Conservation (phyloP, 1,140 invertebrate species). For the Hesperophylax magnus region DNA sequence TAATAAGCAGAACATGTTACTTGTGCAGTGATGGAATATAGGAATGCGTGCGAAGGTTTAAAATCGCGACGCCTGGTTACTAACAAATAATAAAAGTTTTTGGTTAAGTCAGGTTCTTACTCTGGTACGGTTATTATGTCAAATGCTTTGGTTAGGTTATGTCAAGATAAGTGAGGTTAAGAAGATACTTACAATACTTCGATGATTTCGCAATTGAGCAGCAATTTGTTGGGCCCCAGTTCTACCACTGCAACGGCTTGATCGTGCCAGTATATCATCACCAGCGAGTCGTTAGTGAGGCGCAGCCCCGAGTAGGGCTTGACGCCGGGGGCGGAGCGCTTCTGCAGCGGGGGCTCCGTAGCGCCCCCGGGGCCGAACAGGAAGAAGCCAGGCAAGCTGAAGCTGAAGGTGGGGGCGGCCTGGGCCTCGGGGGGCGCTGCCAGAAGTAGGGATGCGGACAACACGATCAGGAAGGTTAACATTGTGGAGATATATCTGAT, state of each 20-base stretch:
- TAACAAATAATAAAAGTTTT: too few species aligned
- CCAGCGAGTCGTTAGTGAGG: slow-evolving; percentile 73
- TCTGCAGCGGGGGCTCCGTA: slow-evolving; percentile 52
- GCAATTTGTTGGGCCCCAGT: slow-evolving; percentile 74
- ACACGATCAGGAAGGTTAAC: not conserved
- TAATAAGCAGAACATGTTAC: too few species aligned
- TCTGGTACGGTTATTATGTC: too few species aligned
- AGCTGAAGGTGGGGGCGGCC: slow-evolving; percentile 69
- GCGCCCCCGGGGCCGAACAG: slow-evolving; percentile 61
- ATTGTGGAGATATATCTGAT: not conserved
- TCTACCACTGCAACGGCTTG: slow-evolving; percentile 87
- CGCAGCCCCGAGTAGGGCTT: slow-evolving; percentile 75
- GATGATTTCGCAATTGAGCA: slow-evolving; percentile 85
- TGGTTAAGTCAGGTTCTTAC: too few species aligned
- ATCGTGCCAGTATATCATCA: slow-evolving; percentile 84
- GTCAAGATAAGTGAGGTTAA: too few species aligned
- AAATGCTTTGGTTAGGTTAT: too few species aligned
- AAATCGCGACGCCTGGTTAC: too few species aligned
- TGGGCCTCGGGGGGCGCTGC: slow-evolving; percentile 64
- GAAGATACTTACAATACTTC: slow-evolving; percentile 82
- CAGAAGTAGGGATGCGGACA: slow-evolving; percentile 29
- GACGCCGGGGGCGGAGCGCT: slow-evolving; percentile 61
- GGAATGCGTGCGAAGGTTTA: too few species aligned
- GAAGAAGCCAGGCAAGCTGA: slow-evolving; percentile 68
- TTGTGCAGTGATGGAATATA: too few species aligned